Evolutionary conservation across 2,888 invertebrate genomes (phyloP), one percentile per base, ranked within the genome.

Genomic region (Oegoconia quadripuncta): DNA sequence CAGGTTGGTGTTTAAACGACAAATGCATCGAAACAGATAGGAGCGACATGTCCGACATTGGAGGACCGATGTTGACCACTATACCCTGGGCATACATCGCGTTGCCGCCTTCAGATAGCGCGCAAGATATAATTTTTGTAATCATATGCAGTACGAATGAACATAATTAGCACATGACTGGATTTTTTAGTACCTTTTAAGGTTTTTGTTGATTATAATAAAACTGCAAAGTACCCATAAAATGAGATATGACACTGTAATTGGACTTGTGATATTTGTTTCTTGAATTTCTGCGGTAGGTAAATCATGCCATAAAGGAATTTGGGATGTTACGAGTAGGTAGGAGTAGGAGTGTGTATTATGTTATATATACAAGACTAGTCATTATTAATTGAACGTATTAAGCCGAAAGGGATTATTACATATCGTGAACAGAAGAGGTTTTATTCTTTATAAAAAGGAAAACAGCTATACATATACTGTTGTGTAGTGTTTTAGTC

Each of bases 1-100:
- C 79, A 81, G 84, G 83, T 86, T 83, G 86, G 83, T 86, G 84
- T 84, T 81, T 86, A 87, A 86, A 86, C 84, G 86, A 87, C 86
- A 86, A 87, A 87, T 87, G 86, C 86, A 87, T 86, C 81, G 84
- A 76, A 84, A 84, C 83, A 82, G 86, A 87, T 87, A 86, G 83
- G 80, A 83, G 82, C 82, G 81, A 87, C 84, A 86, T 84, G 84
- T 86, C 74, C 70, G 77, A 84, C 84, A 86, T 81, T 73, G 78
- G 81, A 79, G 81, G 81, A 83, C 80, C 82, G 74, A 79, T 84
- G 82, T 83, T 77, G 80, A 71, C 76, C 77, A 71, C 71, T 78
- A 74, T 69, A 69, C 64, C 60, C 48, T 57, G 48, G 50, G 61
- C 53, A 60, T 63, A 79, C 74, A 76, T 52, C 44, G 66, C 52